Base-by-base conservation (phyloP, 2,888 invertebrate genomes). In the Ornithoptera alexandrae region DNA sequence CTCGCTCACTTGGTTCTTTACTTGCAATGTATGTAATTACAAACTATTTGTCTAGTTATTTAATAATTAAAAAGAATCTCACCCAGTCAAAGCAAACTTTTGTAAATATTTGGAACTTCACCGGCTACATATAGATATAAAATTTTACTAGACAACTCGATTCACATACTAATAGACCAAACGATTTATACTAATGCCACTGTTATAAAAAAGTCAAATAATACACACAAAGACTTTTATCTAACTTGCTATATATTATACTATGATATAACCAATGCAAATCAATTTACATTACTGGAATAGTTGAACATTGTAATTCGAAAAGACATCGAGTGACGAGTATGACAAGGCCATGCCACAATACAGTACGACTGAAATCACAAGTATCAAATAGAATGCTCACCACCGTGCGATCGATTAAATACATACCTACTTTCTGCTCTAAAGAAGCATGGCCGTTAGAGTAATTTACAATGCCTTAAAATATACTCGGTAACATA, bases 391-490 rank as follows among this genome's bases (percentile, higher is more conserved):
- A 71, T 73, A 74, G 72, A 72, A 74, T 74, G 75, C 76, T 79
- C 77, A 76, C 75, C 79, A 77, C 76, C 80, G 77, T 75, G 79
- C 78, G 79, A 75, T 75, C 75, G 68, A 74, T 75, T 73, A 76
- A 75, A 72, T 72, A 73, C 74, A 75, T 76, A 78, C 79, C 78
- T 78, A 79, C 78, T 78, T 75, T 79, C 76, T 80, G 84, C 82
- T 86, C 84, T 86, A 86, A 84, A 78, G 84, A 85, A 87, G 87
- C 86, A 85, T 85, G 84, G 85, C 85, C 85, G 77, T 81, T 75
- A 76, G 75, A 78, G 77, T 78, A 80, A 76, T 75, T 81, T 81
- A 83, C 83, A 81, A 85, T 85, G 84, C 83, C 82, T 81, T 81
- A 79, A 81, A 84, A 81, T 81, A 80, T 83, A 82, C 78, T 81